These are phyloP conservation scores for Nephrotoma flavescens DNA, from an alignment of 2,888 invertebrate species.

Conservation along the genomic window DNA sequence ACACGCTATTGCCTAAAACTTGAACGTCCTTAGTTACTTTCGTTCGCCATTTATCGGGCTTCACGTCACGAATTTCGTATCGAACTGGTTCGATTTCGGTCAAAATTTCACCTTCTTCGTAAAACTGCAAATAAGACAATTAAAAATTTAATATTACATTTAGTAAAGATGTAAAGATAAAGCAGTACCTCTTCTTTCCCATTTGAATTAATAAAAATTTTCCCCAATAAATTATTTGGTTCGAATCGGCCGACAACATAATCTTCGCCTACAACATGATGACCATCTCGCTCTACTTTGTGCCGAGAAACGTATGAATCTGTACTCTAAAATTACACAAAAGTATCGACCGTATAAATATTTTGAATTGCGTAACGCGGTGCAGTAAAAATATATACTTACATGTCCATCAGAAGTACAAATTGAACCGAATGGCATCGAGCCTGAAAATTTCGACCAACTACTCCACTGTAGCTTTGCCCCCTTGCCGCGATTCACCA, in stretches of 20 bases:
- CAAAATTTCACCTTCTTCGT: constrained; percentile 56
- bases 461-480: constrained; percentile 59
- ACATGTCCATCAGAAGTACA: constrained; percentile 27
- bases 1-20: constrained; percentile 33
- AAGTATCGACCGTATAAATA: background rate
- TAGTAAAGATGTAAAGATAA: background rate
- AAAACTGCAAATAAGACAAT: constrained; percentile 20
- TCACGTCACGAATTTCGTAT: constrained; percentile 58
- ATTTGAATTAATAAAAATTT: constrained; percentile 50
- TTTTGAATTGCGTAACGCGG: background rate
- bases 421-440: constrained; percentile 47
- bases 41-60: constrained; percentile 39
- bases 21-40: constrained; percentile 37
- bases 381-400: background rate
- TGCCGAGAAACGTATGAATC: constrained; percentile 35
- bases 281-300: constrained; percentile 18
- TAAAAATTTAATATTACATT: background rate
- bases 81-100: constrained; percentile 65
- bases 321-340: background rate
- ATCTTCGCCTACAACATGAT: constrained; percentile 23
- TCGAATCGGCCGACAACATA: constrained; percentile 52
- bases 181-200: constrained; percentile 32
- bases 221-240: constrained; percentile 48
- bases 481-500: constrained; percentile 63
- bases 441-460: constrained; percentile 52